Percentiles rank a stretch among this genome's conserved stretches.
Evolutionary conservation across 35 echinoderm and acorn worm genomes (phyloP).

Genomic region (Diadema setosum): DNA sequence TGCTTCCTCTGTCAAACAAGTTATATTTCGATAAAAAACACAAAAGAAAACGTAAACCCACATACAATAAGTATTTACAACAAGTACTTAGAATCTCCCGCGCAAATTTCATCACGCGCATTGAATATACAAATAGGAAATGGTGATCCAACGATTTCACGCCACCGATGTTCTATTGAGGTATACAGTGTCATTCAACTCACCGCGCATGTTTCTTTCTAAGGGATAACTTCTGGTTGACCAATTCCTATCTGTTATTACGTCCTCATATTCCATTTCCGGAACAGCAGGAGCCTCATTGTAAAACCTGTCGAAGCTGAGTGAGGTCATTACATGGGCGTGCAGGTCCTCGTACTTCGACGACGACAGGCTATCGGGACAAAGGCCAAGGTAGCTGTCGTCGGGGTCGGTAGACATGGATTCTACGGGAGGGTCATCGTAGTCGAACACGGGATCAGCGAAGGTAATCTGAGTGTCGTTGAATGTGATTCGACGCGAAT

Average conservation of each 20-base stretch:
- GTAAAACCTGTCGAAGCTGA: slow-evolving; percentile 7
- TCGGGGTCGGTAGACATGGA: neutral
- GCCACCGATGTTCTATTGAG: slow-evolving; percentile 8
- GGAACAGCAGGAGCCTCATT: neutral
- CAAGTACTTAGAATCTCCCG: too few species aligned
- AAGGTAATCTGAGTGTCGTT: slow-evolving; percentile 16
- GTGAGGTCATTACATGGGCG: neutral
- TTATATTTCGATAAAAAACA: too few species aligned
- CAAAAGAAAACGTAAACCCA: too few species aligned
- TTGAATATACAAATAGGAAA: too few species aligned
- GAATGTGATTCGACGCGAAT: slow-evolving; percentile 7
- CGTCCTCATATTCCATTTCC: slow-evolving; percentile 9
- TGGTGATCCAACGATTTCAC: too few species aligned
- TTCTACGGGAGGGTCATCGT: neutral
- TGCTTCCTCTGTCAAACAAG: too few species aligned
- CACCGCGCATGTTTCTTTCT: neutral
- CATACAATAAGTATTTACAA: too few species aligned
- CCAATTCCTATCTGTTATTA: neutral
- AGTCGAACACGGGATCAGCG: neutral
- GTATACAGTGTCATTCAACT: slow-evolving; percentile 5
- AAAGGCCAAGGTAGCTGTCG: neutral
- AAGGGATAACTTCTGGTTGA: neutral
- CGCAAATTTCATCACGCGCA: too few species aligned
- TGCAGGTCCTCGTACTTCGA: slow-evolving; percentile 1
- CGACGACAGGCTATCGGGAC: slow-evolving; percentile 10